Percentiles rank a stretch among this genome's conserved stretches.
Conservation (phyloP, 2,888 invertebrate genomes). For the Serripes groenlandicus region DNA sequence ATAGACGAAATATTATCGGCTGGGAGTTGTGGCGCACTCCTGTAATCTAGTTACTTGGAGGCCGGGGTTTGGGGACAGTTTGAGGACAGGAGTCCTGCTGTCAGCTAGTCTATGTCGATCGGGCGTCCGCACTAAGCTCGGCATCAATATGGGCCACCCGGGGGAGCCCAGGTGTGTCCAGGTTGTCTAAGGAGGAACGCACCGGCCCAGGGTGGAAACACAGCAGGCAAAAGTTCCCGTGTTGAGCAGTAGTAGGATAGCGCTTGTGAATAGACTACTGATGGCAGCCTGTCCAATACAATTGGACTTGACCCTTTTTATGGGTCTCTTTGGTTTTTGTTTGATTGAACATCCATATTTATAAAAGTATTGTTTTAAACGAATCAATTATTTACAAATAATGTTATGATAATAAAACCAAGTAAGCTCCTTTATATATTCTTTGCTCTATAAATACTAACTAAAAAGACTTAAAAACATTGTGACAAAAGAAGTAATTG, state of each 20-base stretch:
- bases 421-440: too few species aligned
- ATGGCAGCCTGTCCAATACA: conserved; percentile 14
- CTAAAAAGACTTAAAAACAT: too few species aligned
- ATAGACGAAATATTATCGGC: not conserved
- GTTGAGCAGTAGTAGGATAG: conserved; percentile 22
- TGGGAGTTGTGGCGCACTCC: conserved; percentile 12
- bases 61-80: conserved; percentile 78
- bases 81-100: conserved; percentile 10
- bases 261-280: conserved; percentile 19
- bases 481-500: too few species aligned
- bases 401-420: too few species aligned
- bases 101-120: conserved; percentile 19
- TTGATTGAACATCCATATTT: too few species aligned
- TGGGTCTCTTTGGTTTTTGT: too few species aligned
- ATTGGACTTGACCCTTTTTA: conserved; percentile 14
- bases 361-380: too few species aligned
- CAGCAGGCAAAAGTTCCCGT: conserved; percentile 22
- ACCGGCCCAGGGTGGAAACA: conserved; percentile 24
- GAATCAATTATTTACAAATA: too few species aligned
- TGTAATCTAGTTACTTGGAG: conserved; percentile 18
- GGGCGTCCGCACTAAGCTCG: conserved; percentile 22
- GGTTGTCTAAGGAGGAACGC: conserved; percentile 23
- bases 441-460: too few species aligned
- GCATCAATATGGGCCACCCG: conserved; percentile 22
- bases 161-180: conserved; percentile 10